These are phyloP conservation scores for Dendrolimus pini DNA, from an alignment of 2,888 invertebrate species.

Conservation along the genomic window DNA sequence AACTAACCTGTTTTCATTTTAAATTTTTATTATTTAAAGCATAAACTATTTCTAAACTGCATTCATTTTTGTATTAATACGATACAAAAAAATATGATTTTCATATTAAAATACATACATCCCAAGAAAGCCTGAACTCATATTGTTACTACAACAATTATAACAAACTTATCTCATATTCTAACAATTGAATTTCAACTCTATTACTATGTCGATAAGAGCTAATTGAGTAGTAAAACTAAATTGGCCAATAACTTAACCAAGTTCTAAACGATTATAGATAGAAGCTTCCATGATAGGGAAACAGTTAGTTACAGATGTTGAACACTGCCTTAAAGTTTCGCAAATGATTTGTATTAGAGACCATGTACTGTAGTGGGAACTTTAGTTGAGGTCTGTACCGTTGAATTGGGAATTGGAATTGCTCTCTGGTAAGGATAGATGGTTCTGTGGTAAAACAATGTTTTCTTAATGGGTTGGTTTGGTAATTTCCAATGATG, in stretches of 20 bases:
- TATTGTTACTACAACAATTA: background rate
- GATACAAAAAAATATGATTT: no score
- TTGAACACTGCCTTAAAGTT: constrained; percentile 26
- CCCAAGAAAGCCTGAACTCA: background rate
- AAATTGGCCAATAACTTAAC: constrained; percentile 31
- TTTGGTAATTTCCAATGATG: no score
- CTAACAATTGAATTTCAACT: constrained; percentile 37
- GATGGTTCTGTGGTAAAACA: no score
- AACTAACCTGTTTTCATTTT: no score
- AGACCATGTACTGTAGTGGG: background rate
- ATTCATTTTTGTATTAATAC: no score
- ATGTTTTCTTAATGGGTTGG: no score
- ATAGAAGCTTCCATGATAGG: constrained; percentile 36
- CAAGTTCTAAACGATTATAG: constrained; percentile 45
- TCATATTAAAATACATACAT: background rate
- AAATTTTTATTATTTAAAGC: no score
- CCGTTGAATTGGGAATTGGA: background rate
- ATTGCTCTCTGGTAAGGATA: background rate
- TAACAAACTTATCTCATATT: background rate
- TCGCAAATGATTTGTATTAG: constrained; percentile 30
- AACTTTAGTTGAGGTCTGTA: background rate
- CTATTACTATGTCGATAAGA: constrained; percentile 26
- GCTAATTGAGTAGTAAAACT: constrained; percentile 29
- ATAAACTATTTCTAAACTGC: no score
- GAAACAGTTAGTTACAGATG: constrained; percentile 35